Base-by-base conservation (phyloP, 2,113 vertebrate genomes). In the Aptenodytes patagonicus region DNA sequence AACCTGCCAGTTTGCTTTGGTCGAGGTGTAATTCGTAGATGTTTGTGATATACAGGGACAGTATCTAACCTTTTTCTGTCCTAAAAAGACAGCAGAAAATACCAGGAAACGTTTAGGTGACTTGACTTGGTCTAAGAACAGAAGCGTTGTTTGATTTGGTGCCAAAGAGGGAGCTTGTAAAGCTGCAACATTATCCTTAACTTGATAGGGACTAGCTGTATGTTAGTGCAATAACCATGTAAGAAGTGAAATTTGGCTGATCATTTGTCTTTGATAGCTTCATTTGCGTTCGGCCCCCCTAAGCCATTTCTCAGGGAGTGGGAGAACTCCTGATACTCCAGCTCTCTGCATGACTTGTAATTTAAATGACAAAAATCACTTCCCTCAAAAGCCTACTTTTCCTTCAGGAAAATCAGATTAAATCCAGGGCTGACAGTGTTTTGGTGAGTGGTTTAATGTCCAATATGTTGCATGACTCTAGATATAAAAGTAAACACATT, bases 331-430 rank as follows among this genome's bases (percentile, higher is more conserved):
- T 57, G 69, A 71, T 91, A 57, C 26, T 89, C 51, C 60, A 81
- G 3, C 76, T 90, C 86, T 71, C 83, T 95, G 86, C 80, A 64
- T 92, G 85, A 87, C 90, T 90, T 97, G 94, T 95, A 89, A 95
- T 84, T 96, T 91, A 91, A 96, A 92, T 93, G 91, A 84, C 92
- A 96, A 95, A 95, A 97, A 71, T 60, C 64, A 65, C 83, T 93
- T 94, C 38, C 81, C 86, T 92, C 93, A 87, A 81, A 95, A 97
- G 76, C 52, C 52, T 91, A 8, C 76, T 87, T 93, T 93, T 96
- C 92, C 94, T 93, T 90, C 80, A 90, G 91, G 92, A 97, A 91
- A 96, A 89, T 84, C 87, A 95, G 83, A 92, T 94, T 82, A 91
- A 84, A 76, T 49, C 69, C 54, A n/a, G 29, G 40, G 69, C 28